Evolutionary conservation across 2,797 vertebrate genomes (phyloP).

Genomic region (Nyctalus aviator): DNA sequence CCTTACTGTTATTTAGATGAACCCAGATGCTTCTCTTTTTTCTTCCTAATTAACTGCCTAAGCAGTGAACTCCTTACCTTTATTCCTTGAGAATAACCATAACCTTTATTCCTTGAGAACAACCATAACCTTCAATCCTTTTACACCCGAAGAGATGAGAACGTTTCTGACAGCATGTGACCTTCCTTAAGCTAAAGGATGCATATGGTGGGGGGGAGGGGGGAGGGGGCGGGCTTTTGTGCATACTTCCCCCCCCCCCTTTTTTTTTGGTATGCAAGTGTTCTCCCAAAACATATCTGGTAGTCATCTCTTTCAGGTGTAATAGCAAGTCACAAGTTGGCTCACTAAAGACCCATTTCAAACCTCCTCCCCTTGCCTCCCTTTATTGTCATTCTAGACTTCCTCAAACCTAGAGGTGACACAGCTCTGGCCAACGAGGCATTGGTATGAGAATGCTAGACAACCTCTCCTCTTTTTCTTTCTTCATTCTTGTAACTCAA

Average conservation of each 20-base stretch:
- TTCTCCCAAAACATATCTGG: not conserved
- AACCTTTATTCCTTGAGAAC: not conserved
- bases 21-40: not conserved
- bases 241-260: not conserved
- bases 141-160: not conserved
- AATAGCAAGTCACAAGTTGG: not conserved
- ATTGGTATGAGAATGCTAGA: no score
- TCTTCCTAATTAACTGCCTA: not conserved
- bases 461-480: not conserved
- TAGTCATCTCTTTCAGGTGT: not conserved
- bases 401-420: not conserved
- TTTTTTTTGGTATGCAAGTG: not conserved
- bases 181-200: not conserved
- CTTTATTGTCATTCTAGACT: not conserved
- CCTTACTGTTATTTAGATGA: not conserved
- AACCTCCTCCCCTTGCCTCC: not conserved
- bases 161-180: not conserved
- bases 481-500: not conserved
- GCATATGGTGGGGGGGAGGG: not conserved
- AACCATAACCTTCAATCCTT: not conserved
- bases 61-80: not conserved
- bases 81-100: not conserved
- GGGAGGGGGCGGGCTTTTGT: not conserved
- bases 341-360: not conserved
- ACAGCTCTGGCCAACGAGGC: not conserved